A percentile compares a stretch with the other conserved stretches of the same genome.
These are phyloP conservation scores for Drosophila seguyi DNA, from an alignment of 1,140 invertebrate species.

Conservation along the genomic window DNA sequence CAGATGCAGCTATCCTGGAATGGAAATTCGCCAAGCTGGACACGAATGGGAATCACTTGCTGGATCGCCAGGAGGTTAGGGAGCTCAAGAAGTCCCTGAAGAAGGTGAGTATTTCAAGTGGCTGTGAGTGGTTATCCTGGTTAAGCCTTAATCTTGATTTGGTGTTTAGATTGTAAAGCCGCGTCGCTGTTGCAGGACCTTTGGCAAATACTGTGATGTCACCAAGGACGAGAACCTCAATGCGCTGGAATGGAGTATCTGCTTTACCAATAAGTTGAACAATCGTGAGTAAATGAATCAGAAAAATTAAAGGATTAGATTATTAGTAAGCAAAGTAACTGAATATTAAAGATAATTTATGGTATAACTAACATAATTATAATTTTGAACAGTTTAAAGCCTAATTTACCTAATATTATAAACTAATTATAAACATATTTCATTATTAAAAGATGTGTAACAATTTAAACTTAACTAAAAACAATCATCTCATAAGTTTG, in stretches of 20 bases:
- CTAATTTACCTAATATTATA: too few species aligned
- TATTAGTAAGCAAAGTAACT: background rate
- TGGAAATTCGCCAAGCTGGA: conserved; percentile 96
- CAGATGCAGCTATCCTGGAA: conserved; percentile 88
- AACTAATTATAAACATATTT: too few species aligned
- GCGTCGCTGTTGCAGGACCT: conserved; percentile 94
- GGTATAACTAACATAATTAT: background rate
- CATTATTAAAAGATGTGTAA: too few species aligned
- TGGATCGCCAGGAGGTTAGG: conserved; percentile 92
- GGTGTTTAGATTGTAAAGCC: conserved; percentile 90
- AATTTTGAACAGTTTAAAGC: too few species aligned
- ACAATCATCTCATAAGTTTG: too few species aligned
- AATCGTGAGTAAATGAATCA: conserved; percentile 84
- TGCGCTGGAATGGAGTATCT: conserved; percentile 92
- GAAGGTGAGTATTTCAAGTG: conserved; percentile 86
- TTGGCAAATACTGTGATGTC: conserved; percentile 93
- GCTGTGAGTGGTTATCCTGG: background rate
- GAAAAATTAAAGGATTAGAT: background rate
- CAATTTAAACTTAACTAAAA: too few species aligned
- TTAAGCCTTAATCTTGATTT: background rate
- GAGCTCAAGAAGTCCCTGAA: conserved; percentile 92
- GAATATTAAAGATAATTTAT: too few species aligned
- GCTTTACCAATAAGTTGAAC: conserved; percentile 89
- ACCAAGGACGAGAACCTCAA: conserved; percentile 92
- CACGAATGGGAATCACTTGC: conserved; percentile 89